Evolutionary conservation across 1,140 invertebrate species (phyloP).

Genomic region (Zaprionus vittiger): DNA sequence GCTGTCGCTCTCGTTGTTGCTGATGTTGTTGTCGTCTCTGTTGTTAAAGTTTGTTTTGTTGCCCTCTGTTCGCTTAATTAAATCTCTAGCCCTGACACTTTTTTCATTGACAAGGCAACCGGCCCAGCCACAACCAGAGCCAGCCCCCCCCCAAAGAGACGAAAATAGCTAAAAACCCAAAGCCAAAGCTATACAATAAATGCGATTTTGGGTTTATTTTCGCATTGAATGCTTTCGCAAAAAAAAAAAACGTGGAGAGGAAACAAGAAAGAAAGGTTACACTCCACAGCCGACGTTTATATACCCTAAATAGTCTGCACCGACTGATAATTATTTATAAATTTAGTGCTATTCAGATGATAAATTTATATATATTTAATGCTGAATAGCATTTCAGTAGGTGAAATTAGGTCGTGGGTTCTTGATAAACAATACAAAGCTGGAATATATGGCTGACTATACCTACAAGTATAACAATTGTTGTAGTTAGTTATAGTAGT

Average conservation of each 20-base stretch:
- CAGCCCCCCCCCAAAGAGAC: neutral
- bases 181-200: constrained; percentile 57
- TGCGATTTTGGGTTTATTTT: constrained; percentile 66
- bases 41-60: constrained; percentile 37
- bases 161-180: constrained; percentile 42
- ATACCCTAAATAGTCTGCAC: neutral
- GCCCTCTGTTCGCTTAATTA: constrained; percentile 71
- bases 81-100: constrained; percentile 81
- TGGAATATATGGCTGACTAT: too few relatives aligned
- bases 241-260: constrained; percentile 22
- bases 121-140: constrained; percentile 12
- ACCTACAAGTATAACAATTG: too few relatives aligned
- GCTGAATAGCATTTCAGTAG: too few relatives aligned
- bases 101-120: constrained; percentile 80
- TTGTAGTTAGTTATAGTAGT: too few relatives aligned
- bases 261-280: constrained; percentile 5
- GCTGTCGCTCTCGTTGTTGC: constrained; percentile 23
- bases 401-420: too few relatives aligned
- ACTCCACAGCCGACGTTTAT: neutral
- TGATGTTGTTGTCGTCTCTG: constrained; percentile 27
- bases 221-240: constrained; percentile 53
- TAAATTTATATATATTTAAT: too few relatives aligned
- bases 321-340: neutral
- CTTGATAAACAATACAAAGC: too few relatives aligned
- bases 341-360: too few relatives aligned